A percentile compares a stretch with the other conserved stretches of the same genome.
phyloP scores from a whole-genome alignment of 2,797 vertebrate species.

The Kryptopterus vitreolus region DNA sequence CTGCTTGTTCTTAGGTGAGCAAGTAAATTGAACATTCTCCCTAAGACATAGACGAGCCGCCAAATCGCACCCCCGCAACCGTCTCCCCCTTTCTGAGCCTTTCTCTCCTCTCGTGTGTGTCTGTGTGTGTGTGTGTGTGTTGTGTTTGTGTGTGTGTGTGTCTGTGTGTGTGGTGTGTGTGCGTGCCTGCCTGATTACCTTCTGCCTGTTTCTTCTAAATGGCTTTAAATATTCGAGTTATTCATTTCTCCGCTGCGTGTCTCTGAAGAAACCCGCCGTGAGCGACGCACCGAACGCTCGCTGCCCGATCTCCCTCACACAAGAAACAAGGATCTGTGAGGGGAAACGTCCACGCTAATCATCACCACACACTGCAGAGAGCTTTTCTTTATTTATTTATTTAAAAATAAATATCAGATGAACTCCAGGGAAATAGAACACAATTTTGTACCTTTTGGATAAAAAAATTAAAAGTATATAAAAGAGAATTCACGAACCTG shows the following conservation, averaged over 20 bases:
- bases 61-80: neutral
- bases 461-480: neutral
- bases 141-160: neutral
- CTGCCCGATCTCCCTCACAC: neutral
- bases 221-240: neutral
- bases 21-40: neutral
- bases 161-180: conserved; percentile 12
- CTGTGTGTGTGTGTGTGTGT: conserved; percentile 20
- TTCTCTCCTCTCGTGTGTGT: neutral
- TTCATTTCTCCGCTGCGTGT: neutral
- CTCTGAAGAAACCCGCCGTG: neutral
- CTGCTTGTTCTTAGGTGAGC: neutral
- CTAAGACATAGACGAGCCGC: neutral
- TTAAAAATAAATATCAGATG: neutral
- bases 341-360: neutral
- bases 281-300: neutral
- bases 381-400: too few species aligned
- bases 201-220: neutral
- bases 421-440: too few species aligned
- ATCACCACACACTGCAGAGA: neutral
- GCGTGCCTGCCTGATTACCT: neutral
- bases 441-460: neutral
- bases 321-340: neutral
- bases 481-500: too few species aligned
- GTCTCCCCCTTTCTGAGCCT: neutral